Evolutionary conservation across 2,113 vertebrate genomes (phyloP).

Genomic region (Nyctereutes procyonoides): DNA sequence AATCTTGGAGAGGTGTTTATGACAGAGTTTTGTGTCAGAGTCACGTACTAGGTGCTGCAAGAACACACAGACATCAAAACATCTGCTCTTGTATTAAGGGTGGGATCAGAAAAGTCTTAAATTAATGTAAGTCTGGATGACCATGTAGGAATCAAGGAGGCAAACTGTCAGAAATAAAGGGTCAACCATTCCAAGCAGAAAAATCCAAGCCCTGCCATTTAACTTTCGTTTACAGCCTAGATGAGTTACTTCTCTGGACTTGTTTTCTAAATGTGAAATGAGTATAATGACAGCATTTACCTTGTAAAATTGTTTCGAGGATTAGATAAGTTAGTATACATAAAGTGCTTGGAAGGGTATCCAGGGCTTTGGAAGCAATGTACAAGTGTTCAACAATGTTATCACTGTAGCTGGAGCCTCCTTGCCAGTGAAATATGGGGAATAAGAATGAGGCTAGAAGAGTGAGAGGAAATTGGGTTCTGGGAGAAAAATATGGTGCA

Average conservation of each 20-base stretch:
- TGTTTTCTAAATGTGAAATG: neutral
- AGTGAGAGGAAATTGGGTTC: rapidly evolving
- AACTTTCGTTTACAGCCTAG: neutral
- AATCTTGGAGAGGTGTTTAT: neutral
- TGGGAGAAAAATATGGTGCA: too few relatives aligned
- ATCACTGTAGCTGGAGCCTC: neutral
- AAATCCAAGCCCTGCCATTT: neutral
- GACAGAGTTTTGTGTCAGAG: neutral
- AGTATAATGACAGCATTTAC: neutral
- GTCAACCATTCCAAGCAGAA: neutral
- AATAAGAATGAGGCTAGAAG: too few relatives aligned
- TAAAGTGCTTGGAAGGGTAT: neutral
- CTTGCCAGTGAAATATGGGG: rapidly evolving
- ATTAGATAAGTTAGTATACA: neutral
- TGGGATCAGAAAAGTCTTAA: neutral
- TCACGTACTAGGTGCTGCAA: rapidly evolving
- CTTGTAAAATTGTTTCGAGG: neutral
- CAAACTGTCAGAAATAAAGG: neutral
- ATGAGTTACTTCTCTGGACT: neutral
- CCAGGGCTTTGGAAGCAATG: rapidly evolving
- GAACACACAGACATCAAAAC: neutral
- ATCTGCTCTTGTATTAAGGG: neutral
- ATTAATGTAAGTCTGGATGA: neutral
- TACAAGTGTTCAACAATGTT: neutral
- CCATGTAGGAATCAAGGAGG: neutral